phyloP scores from a whole-genome alignment of 2,113 vertebrate species.

The Tyto alba region DNA sequence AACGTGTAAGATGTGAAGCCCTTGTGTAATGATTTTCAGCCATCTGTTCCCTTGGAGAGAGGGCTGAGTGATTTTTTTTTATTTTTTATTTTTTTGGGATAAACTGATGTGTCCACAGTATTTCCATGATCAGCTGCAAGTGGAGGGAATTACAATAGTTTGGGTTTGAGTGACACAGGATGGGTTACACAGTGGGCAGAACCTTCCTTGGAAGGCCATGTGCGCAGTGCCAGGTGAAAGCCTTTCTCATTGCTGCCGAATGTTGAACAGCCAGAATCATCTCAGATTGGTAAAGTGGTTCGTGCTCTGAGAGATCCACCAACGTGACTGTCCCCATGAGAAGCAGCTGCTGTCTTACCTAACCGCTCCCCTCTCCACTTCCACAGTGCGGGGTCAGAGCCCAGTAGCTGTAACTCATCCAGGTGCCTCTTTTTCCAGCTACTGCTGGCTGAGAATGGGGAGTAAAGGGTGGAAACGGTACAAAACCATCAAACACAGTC shows the following conservation, averaged over 20 bases:
- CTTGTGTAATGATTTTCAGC: neutral
- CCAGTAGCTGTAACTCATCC: no score
- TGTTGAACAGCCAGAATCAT: neutral
- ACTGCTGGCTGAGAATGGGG: neutral
- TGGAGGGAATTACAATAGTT: rapidly evolving
- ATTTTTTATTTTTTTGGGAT: no score
- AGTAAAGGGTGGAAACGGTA: neutral
- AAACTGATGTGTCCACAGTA: neutral
- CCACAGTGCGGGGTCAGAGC: rapidly evolving
- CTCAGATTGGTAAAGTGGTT: neutral
- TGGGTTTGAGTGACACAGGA: neutral
- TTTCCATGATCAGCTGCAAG: neutral
- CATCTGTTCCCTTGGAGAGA: neutral
- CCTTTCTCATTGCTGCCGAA: neutral
- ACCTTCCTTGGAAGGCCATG: neutral
- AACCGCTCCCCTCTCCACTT: neutral
- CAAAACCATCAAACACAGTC: neutral
- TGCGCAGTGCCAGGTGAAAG: neutral
- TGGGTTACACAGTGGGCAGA: neutral
- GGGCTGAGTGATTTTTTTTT: neutral
- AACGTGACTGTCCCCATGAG: no score
- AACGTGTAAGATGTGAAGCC: neutral
- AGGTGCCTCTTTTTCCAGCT: neutral
- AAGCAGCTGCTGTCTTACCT: neutral
- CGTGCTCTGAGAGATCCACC: neutral